Evolutionary conservation across 2,113 vertebrate genomes (phyloP).

Genomic region (Phylloscopus trochiloides): DNA sequence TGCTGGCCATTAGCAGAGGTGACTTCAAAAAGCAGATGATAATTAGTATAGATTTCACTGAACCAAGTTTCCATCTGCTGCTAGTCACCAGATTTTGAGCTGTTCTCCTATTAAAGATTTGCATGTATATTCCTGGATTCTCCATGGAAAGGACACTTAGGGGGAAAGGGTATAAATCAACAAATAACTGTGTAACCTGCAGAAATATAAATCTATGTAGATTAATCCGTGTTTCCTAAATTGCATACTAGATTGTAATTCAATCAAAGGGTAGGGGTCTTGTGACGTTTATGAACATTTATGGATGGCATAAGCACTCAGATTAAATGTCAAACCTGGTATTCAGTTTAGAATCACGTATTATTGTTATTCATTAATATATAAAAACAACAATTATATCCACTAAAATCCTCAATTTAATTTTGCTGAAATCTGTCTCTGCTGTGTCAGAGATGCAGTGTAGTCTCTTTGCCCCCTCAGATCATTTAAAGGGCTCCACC

Average conservation of each 20-base stretch:
- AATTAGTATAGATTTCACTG: conserved; percentile 44
- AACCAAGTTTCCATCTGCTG: conserved; percentile 34
- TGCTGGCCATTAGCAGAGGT: conserved; percentile 46
- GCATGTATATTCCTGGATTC: conserved; percentile 43
- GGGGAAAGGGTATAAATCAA: conserved; percentile 54
- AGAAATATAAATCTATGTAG: conserved; percentile 72
- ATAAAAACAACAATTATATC: conserved; percentile 68
- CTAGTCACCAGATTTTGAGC: background rate
- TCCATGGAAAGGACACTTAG: conserved; percentile 16
- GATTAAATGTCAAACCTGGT: conserved; percentile 72
- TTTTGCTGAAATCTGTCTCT: conserved; percentile 67
- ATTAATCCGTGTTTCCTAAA: conserved; percentile 67
- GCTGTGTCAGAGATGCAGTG: conserved; percentile 32
- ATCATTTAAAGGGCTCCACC: conserved; percentile 4
- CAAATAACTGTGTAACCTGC: conserved; percentile 66
- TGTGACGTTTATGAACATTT: conserved; percentile 70
- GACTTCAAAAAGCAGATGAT: conserved; percentile 51
- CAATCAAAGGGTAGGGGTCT: conserved; percentile 58
- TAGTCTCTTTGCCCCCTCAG: conserved; percentile 48
- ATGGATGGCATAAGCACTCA: conserved; percentile 61
- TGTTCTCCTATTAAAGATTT: conserved; percentile 17
- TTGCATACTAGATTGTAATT: conserved; percentile 69
- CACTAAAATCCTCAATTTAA: conserved; percentile 68
- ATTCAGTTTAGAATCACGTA: conserved; percentile 62
- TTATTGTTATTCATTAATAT: conserved; percentile 73